phyloP scores from a whole-genome alignment of 2,113 vertebrate species.

The Manacus vitellinus region DNA sequence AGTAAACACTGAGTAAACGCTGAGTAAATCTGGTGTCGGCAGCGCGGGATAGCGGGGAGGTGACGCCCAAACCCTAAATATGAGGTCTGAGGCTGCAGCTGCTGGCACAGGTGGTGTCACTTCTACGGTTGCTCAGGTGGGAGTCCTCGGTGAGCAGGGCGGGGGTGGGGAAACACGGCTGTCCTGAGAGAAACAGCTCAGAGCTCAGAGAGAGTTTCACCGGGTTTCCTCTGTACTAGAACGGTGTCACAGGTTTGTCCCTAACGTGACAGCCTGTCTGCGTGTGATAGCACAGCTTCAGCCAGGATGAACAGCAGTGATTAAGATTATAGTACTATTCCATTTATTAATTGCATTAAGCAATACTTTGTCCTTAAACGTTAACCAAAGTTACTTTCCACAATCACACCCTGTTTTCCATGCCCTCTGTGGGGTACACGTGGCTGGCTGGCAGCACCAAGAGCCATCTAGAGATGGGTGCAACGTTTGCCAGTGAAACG shows the following conservation, averaged over 20 bases:
- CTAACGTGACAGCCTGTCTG: rapidly evolving
- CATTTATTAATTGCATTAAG: neutral
- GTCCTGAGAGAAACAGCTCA: no score
- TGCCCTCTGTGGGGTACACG: neutral
- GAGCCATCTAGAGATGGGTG: neutral
- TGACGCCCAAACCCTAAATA: neutral
- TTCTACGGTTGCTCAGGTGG: neutral
- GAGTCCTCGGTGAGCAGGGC: neutral
- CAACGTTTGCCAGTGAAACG: neutral
- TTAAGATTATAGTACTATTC: rapidly evolving
- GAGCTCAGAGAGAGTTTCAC: neutral
- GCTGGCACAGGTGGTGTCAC: neutral
- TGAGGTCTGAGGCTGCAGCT: neutral
- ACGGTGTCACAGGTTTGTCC: rapidly evolving
- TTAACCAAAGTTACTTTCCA: neutral
- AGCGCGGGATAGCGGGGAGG: neutral
- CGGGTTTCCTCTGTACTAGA: neutral
- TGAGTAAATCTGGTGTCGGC: neutral
- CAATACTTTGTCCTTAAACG: neutral
- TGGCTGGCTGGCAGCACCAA: neutral
- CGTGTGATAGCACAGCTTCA: rapidly evolving
- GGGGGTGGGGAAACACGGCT: no score
- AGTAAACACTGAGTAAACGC: neutral
- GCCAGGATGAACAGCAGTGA: rapidly evolving
- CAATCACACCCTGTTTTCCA: neutral